These are phyloP conservation scores for Melanitta fusca DNA, from an alignment of 2,797 vertebrate species.

Conservation along the genomic window DNA sequence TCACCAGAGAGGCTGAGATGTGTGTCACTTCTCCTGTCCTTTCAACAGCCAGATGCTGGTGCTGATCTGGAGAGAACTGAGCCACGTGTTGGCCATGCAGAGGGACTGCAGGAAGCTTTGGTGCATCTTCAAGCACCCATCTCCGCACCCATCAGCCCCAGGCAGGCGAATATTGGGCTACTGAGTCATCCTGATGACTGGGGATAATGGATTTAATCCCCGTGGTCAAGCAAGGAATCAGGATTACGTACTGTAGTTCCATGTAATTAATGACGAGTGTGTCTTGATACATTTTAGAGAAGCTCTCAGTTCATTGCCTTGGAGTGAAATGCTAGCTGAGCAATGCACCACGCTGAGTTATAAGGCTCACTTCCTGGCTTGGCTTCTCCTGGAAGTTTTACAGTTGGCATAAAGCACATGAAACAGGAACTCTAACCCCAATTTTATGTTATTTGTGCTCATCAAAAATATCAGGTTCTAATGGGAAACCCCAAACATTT, in stretches of 20 bases:
- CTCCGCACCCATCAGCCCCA: rapidly evolving
- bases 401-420: background rate
- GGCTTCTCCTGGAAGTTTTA: conserved; percentile 35
- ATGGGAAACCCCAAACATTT: background rate
- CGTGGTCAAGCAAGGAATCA: background rate
- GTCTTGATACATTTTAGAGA: conserved; percentile 1
- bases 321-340: background rate
- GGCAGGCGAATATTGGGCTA: background rate
- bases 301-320: background rate
- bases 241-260: background rate
- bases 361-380: background rate
- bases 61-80: background rate
- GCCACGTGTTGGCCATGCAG: rapidly evolving
- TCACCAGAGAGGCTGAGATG: background rate
- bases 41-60: background rate
- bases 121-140: background rate
- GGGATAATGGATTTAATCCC: background rate
- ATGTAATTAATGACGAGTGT: conserved; percentile 10
- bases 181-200: background rate
- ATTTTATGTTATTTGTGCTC: conserved; percentile 35
- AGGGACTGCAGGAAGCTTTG: background rate
- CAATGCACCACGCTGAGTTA: background rate
- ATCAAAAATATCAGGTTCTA: background rate
- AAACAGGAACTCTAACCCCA: background rate
- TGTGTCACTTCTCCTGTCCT: background rate